Base-by-base conservation (phyloP, 2,888 invertebrate species). In the Diloba caeruleocephala region DNA sequence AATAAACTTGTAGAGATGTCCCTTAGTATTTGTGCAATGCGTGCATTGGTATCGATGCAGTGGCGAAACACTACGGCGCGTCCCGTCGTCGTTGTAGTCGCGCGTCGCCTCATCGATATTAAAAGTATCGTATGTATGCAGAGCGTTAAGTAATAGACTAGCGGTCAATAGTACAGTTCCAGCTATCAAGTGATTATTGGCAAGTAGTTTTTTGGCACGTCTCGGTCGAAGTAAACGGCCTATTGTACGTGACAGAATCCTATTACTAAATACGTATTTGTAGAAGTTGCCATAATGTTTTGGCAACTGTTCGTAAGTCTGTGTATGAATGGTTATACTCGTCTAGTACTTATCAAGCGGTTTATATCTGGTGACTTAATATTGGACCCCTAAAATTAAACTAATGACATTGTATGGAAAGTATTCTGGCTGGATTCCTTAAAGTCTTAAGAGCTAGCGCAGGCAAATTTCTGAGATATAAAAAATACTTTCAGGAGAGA, bases 141-240 rank as follows among this genome's bases (percentile, higher is more conserved):
- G 17, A 5, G 21, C 7, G 7, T 21, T 21, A 36, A 23, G 34
- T 17, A 32, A 31, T 50, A 54, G 34, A 53, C 33, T 38, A 13
- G 26, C 50, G 53, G 58, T 50, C 46, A 72, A 51, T 52, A 46
- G 13, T 23, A 45, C 48, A 49, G 19, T 56, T 36, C 48, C 32
- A 57, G 28, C 23, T 23, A 39, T 34, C 38, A 39, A 54, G 13
- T 36, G 36, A 65, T 69, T 69, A 65, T 69, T 61, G 56, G 33
- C 56, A 44, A 32, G 44, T 38, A 23, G 31, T 59, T 62, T 65
- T 73, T 73, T 71, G 60, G 71, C 68, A 61, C 64, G 59, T 43
- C 29, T 43, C 13, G 15, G 26, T 29, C 52, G 54, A 62, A 51
- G 57, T 59, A 64, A 73, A 71, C 43, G 59, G 38, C 43, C 52